Conservation (phyloP, 1,140 invertebrate genomes). For the Pseudomyrmex gracilis region DNA sequence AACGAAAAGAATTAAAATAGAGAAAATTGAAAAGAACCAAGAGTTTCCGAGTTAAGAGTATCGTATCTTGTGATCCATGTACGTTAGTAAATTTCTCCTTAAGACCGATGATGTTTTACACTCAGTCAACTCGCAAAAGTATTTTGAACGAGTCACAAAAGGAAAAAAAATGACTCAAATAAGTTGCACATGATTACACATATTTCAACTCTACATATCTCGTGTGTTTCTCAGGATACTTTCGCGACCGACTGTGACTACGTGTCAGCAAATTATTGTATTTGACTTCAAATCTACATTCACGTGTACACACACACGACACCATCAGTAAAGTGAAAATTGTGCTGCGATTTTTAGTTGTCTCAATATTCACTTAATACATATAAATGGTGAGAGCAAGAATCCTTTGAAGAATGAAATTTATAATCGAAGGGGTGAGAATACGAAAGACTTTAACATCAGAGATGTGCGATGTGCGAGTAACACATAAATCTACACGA, state of each 20-base stretch:
- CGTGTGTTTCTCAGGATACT: no score
- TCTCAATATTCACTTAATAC: background rate
- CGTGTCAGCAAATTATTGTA: background rate
- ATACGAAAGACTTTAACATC: no score
- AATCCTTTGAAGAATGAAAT: background rate
- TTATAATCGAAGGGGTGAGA: no score
- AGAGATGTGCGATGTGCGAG: background rate
- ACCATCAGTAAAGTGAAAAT: no score
- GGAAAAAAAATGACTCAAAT: no score
- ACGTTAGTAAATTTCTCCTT: slow-evolving; percentile 43
- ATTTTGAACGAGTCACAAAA: no score
- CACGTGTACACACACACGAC: background rate
- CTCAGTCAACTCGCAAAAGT: no score
- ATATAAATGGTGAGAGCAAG: background rate
- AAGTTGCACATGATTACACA: no score
- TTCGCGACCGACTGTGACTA: no score
- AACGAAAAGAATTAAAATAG: slow-evolving; percentile 9
- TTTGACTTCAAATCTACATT: slow-evolving; percentile 25
- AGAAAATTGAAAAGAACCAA: slow-evolving; percentile 27
- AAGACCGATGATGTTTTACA: slow-evolving; percentile 33
- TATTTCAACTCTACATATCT: no score
- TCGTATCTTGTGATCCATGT: background rate
- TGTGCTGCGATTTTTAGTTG: no score
- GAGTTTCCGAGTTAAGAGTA: slow-evolving; percentile 5
- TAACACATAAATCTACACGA: slow-evolving; percentile 12